Conservation (phyloP, 2,888 invertebrate species). For the Scaptomyza cyrtandrae region DNA sequence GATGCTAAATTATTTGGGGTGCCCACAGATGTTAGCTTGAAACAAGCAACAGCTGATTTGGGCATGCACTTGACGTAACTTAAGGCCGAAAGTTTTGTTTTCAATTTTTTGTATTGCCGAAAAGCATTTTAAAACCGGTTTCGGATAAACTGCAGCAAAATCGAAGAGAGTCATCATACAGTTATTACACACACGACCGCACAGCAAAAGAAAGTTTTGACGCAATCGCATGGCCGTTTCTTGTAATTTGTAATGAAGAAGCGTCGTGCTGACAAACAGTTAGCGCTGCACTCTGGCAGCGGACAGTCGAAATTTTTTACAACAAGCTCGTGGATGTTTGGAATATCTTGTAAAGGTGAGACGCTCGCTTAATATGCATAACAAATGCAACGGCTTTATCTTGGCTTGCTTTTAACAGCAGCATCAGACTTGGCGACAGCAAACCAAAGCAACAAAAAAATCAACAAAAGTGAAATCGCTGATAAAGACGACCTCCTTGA, state of each 20-base stretch:
- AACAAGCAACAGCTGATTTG: conserved; percentile 36
- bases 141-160: conserved; percentile 58
- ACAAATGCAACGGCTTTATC: conserved; percentile 42
- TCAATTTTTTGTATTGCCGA: conserved; percentile 40
- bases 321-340: conserved; percentile 5
- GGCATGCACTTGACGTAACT: conserved; percentile 70
- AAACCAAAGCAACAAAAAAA: conserved; percentile 5
- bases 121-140: conserved; percentile 59
- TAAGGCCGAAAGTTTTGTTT: conserved; percentile 59
- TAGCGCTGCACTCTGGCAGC: conserved; percentile 56
- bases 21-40: not conserved
- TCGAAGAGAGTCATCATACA: conserved; percentile 24
- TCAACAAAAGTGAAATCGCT: conserved; percentile 70
- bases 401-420: conserved; percentile 27
- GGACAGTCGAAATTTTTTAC: conserved; percentile 44
- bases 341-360: conserved; percentile 45
- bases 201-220: conserved; percentile 76
- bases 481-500: conserved; percentile 57
- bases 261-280: conserved; percentile 52
- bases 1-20: not conserved
- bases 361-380: conserved; percentile 36
- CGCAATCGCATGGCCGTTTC: conserved; percentile 64
- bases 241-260: conserved; percentile 76
- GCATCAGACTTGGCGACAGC: conserved; percentile 26
- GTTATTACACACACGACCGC: conserved; percentile 35